Base-by-base conservation (phyloP, 2,113 vertebrate species). In the Hyla sarda region DNA sequence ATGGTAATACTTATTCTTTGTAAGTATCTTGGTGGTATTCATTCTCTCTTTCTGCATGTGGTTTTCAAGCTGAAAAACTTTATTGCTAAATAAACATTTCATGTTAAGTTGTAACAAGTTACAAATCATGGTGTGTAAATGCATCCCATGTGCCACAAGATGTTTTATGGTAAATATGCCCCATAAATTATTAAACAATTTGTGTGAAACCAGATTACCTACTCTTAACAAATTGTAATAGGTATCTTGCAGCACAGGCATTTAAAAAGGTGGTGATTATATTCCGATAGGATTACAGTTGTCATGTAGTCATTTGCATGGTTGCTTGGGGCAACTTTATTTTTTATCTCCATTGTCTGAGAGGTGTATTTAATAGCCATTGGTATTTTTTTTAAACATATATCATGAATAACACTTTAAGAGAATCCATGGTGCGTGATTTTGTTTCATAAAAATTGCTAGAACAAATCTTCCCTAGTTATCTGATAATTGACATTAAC, bases 401-500 rank as follows among this genome's bases (percentile, higher is more conserved):
- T 41, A 17, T 62, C 37, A 34, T 52, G 45, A 19, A 52, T 47
- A 54, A 1, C 41, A 52, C 19, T 69, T 30, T 75, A 71, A 69
- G 9, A 47, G 41, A 56, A 71, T 13, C n/a, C 21, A 30, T 45
- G 47, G 14, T 32, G 50, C 75, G 6, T 80, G 50, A n/a, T 72
- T 86, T 72, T 58, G 65, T 50, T 60, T 23, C 32, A 74, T 71
- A 48, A 72, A 86, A 72, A 60, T 28, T 25, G n/a, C 47, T 73
- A 60, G 65, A 79, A 81, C 84, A 86, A 81, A 86, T 81, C 71
- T 81, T 41, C 77, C 17, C 77, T 73, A 80, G 65, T 81, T 73
- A 81, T 81, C 37, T 25, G 56, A 71, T 86, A 86, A 86, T 73
- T 86, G 75, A 86, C 75, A 79, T 86, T 86, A 86, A 86, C 84